Evolutionary conservation across 92 coral and sea anemone genomes (phyloP), one percentile per base, ranked within the genome.

Genomic region (Parazoanthus swiftii): DNA sequence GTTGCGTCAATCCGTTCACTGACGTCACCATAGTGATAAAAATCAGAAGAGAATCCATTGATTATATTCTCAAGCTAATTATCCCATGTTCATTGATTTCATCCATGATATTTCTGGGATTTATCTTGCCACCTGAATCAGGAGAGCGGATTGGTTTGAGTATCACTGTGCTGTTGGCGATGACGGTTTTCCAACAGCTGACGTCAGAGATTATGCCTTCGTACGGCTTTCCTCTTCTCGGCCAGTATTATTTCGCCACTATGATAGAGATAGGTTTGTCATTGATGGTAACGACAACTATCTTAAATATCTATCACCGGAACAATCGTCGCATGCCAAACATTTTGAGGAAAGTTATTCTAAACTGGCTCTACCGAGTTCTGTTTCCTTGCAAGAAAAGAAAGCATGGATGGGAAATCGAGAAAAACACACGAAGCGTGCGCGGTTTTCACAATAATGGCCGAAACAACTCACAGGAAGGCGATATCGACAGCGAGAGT

Each of bases 141-240:
- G 94, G 94, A 20, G 94, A 92, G 76, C 85, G 94, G 7, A 92
- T 92, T 4, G 92, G 94, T 8, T 58, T 92, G 54, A 92, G 94
- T 25, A 92, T 92, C 20, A 92, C 94, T 5, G 94, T 92, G 38
- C 71, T 92, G 48, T 29, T 92, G 74, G 94, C 94, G 18, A 89
- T 92, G 94, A 92, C 94, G 0, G 94, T 92, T 1, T 92, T 92
- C 54, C 94, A 92, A 26, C 94, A 92, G 65, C 85, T 92, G 81
- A 92, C 92, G 20, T 89, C 92, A 4, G 92, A 92, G 86, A 74
- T 92, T 5, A 89, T 92, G 92, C 94, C 94, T 1, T 90, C 94
- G 3, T 92, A 89, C 21, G 94, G 92, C 3, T 89, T 92, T 71
- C 94, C 94, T 18, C 35, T 92, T 8, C 88, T 92, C 2, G 94